A percentile compares a stretch with the other conserved stretches of the same genome.
These are phyloP conservation scores for Xylota segnis DNA, from an alignment of 2,888 invertebrate genomes.

Conservation along the genomic window DNA sequence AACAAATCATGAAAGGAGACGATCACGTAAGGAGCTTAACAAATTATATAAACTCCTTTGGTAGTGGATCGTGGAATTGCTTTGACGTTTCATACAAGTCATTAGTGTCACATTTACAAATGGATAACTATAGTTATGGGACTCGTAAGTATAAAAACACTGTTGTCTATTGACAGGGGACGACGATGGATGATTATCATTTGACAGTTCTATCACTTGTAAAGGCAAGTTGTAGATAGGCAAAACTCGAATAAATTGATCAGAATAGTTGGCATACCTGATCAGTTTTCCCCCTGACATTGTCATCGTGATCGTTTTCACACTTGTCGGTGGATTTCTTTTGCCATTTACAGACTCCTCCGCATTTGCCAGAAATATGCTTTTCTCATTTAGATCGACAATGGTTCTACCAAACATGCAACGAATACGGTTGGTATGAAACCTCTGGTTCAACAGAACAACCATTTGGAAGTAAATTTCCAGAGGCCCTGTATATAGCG, in stretches of 20 bases:
- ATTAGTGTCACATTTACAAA: slow-evolving; percentile 75
- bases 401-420: slow-evolving; percentile 94
- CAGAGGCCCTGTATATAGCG: slow-evolving; percentile 79
- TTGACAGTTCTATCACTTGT: too few relatives aligned
- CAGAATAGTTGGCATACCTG: too few relatives aligned
- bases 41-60: slow-evolving; percentile 77
- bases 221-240: too few relatives aligned
- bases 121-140: too few relatives aligned
- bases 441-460: slow-evolving; percentile 87
- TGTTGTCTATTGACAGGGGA: too few relatives aligned
- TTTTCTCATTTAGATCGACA: slow-evolving; percentile 85
- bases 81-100: slow-evolving; percentile 80
- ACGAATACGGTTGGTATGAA: slow-evolving; percentile 94
- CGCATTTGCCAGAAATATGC: too few relatives aligned
- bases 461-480: slow-evolving; percentile 85
- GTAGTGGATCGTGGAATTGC: slow-evolving; percentile 76
- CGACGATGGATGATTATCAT: too few relatives aligned
- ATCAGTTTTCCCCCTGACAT: too few relatives aligned
- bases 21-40: slow-evolving; percentile 80
- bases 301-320: too few relatives aligned
- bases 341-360: too few relatives aligned
- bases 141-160: slow-evolving; percentile 81
- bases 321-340: too few relatives aligned
- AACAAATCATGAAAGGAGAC: slow-evolving; percentile 79
- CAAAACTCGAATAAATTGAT: too few relatives aligned